Evolutionary conservation across 2,113 vertebrate genomes (phyloP).

Genomic region (Neolamprologus longior): DNA sequence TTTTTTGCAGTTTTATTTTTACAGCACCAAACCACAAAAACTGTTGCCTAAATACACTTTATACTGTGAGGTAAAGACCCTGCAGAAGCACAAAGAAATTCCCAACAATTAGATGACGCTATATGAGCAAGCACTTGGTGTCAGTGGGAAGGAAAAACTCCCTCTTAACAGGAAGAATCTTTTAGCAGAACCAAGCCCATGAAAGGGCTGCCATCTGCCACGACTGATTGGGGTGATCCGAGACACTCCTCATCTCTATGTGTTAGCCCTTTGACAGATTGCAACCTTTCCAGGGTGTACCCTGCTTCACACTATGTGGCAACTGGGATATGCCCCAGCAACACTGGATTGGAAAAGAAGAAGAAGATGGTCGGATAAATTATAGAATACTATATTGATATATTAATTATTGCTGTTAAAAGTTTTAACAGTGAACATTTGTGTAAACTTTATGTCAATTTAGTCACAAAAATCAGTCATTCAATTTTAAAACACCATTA

Average conservation of each 20-base stretch:
- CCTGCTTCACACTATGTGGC: neutral
- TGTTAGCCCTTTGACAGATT: accelerated
- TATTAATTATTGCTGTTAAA: neutral
- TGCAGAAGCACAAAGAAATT: neutral
- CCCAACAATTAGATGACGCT: neutral
- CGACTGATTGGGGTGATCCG: accelerated
- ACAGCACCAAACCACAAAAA: neutral
- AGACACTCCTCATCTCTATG: neutral
- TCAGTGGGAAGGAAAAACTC: neutral
- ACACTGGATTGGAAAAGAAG: accelerated
- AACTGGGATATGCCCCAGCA: neutral
- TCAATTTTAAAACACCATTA: neutral
- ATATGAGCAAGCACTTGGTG: neutral
- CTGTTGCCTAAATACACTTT: neutral
- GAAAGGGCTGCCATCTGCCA: accelerated
- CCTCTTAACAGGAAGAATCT: neutral
- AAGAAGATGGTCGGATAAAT: accelerated
- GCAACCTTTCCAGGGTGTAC: neutral
- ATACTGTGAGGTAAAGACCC: neutral
- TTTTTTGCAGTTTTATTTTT: neutral
- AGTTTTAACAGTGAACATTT: accelerated
- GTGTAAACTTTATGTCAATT: neutral
- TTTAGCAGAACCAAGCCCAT: neutral
- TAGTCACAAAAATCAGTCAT: neutral
- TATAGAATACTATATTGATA: accelerated